phyloP scores from a whole-genome alignment of 2,797 vertebrate genomes.

The Hyperoplus immaculatus region DNA sequence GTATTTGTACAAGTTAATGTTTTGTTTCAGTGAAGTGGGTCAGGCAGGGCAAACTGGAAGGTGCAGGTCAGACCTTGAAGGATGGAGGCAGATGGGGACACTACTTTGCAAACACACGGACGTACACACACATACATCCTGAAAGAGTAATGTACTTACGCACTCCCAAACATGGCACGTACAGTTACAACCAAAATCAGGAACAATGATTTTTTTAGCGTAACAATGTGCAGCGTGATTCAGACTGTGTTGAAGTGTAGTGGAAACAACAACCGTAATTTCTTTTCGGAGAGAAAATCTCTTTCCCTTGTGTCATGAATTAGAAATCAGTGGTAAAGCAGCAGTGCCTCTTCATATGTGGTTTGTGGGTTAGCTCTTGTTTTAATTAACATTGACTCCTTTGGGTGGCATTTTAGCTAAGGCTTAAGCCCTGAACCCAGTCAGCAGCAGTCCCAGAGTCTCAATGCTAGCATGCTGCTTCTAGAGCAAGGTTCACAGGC shows the following conservation, averaged over 20 bases:
- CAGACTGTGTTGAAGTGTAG: neutral
- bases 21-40: slow-evolving; percentile 28
- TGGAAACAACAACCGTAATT: neutral
- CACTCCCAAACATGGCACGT: neutral
- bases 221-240: neutral
- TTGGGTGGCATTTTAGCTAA: slow-evolving; percentile 51
- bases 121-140: neutral
- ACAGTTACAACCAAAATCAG: neutral
- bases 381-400: slow-evolving; percentile 66
- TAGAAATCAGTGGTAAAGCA: slow-evolving; percentile 33
- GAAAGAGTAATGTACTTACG: neutral
- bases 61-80: neutral
- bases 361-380: slow-evolving; percentile 41
- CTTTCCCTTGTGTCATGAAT: slow-evolving; percentile 1
- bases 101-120: slow-evolving; percentile 1
- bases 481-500: slow-evolving; percentile 53
- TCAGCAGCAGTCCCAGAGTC: slow-evolving; percentile 40
- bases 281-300: slow-evolving; percentile 7
- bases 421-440: slow-evolving; percentile 37
- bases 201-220: neutral
- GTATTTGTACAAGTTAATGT: neutral
- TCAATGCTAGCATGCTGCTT: slow-evolving; percentile 26
- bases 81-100: slow-evolving; percentile 12
- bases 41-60: slow-evolving; percentile 22
- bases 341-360: slow-evolving; percentile 39